Base-by-base conservation (phyloP, 2,113 vertebrate genomes). In the Solea solea region DNA sequence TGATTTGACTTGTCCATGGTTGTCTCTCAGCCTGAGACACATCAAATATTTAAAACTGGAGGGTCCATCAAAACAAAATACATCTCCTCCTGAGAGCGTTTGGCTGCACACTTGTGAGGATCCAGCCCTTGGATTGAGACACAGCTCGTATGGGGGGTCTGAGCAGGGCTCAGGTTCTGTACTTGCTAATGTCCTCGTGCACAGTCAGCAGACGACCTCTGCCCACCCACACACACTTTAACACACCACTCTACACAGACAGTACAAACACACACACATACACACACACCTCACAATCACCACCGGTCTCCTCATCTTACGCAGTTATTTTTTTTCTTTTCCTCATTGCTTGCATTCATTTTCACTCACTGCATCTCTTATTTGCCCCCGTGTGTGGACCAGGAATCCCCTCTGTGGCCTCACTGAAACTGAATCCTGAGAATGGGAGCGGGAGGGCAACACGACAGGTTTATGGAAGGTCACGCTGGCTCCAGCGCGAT, bases 381-480 rank as follows among this genome's bases (percentile, higher is more conserved):
- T 86, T 72, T 83, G 62, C 8, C 68, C 58, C 63, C 42, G 76
- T 59, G 76, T 76, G 76, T 78, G 66, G 79, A 44, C 74, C 49
- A 7, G 78, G 80, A 86, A 83, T 86, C 70, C 27, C 42, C 46
- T 42, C 71, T 80, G 62, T 64, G 64, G 75, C 77, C 78, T 41
- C 53, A 16, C 55, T 89, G 87, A 88, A 92, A 91, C 79, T 4
- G 12, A 88, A 90, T 79, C 83, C 81, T 78, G 44, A 74, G 63
- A 78, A 67, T 55, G 27, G 63, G 40, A 55, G 41, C 63, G 27
- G 63, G 40, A 55, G 41, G 65, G 69, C 14, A 14, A n/a, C 63
- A 15, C 9, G 28, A 1, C 62, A 70, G 80, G 82, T 89, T 88
- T 75, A 83, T 66, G 70, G 64, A 69, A 60, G 82, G 79, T 78